Base-by-base conservation (phyloP, 2,888 invertebrate species). In the Nomada hirtipes region DNA sequence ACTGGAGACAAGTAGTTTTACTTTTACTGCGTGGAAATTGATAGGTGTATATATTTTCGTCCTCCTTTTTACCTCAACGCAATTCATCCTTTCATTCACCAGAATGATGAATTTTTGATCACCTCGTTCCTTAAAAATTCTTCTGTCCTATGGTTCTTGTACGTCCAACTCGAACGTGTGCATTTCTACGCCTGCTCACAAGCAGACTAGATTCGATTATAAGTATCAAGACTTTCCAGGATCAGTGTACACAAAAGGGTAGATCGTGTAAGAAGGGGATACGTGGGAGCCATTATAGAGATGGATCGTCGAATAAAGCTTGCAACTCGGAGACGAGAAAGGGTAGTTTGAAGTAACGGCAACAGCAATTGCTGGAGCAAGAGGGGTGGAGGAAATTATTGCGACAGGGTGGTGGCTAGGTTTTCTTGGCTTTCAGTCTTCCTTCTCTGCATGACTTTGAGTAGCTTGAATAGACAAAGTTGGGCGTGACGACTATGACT, bases 221-320 rank as follows among this genome's bases (percentile, higher is more conserved):
- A 18, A 26, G 61, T 18, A 59, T 42, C 63, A 57, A 36, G 64
- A 84, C 83, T 84, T 88, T 85, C 77, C 82, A 84, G 75, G 55
- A 79, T 9, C 73, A 69, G 76, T 63, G 78, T 84, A 80, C 82
- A 85, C 80, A 88, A 82, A 89, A 84, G 86, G 85, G 87, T 86
- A 86, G 86, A 90, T 86, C 87, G 91, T 90, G 91, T 87, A 91
- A 89, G 90, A 90, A 89, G 88, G 65, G 61, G 88, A 88, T 87
- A 90, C 88, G 90, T 89, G 88, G 89, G 90, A 90, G 90, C 90
- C 91, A 92, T 93, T 93, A 93, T 92, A 91, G 92, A 93, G 92
- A 93, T 93, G 91, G 93, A 93, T 93, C 89, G 91, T 91, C 90
- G 92, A 91, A 92, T 92, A 92, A 92, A 91, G 91, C 89, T 89